Evolutionary conservation across 92 coral and sea anemone species (phyloP), one percentile per base, ranked within the genome.

Genomic region (Palythoa caribaeorum): DNA sequence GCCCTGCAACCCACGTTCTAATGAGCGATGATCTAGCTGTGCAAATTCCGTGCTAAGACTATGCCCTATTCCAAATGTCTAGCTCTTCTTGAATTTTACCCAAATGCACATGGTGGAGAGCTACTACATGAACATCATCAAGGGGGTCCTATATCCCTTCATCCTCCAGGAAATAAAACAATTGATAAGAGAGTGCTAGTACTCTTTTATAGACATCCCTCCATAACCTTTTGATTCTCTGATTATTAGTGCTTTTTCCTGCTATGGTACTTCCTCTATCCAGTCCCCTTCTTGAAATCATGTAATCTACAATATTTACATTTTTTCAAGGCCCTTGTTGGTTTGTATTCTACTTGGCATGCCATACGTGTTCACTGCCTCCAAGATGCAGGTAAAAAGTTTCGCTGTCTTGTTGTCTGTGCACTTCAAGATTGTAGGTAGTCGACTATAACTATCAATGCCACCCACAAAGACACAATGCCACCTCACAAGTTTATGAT

Each of bases 401-500:
- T 80, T 90, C n/a, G 79, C 90, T 86, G 90, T 85, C 39, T 87
- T 90, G 78, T 63, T 86, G 79, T 90, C 84, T 71, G 84, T 51
- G 79, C 93, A 87, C 16, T 80, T 55, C 71, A 87, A 52, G 80
- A 83, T 87, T 15, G 81, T 78, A 79, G 91, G 93, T 73, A 87
- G 51, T 53, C 88, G 73, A 50, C 88, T 87, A 71, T 79, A 83
- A 39, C 91, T 86, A 74, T 87, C 93, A 48, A 91, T 91, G 15
- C 85, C 90, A 21, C 90, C 88, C 3, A 87, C 75, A 80, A 90
- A 79, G n/a, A 87, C 55, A 52, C 79, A 74, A 78, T 85, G 71
- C 90, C 88, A 89, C 17, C 92, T 60, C 37, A 92, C 79, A 70
- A 92, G 68, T 53, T 92, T 89, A 55, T 92, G 94, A 81, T 89